Evolutionary conservation across 2,797 vertebrate genomes (phyloP), one percentile per base, ranked within the genome.

Genomic region (Alauda arvensis): DNA sequence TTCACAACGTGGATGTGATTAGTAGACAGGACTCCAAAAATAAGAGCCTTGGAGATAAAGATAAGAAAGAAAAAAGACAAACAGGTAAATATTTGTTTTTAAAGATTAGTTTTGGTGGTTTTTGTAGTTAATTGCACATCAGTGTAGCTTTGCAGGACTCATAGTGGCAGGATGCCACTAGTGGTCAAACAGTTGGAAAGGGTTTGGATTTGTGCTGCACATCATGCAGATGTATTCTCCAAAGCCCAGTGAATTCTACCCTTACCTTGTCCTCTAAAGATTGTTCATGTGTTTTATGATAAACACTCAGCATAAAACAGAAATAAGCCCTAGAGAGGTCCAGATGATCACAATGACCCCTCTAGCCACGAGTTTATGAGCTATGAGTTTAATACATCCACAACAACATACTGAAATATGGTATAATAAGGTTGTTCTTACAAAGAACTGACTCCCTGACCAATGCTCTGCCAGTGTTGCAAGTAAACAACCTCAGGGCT

Each of bases 101-200:
- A 45, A 45, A 72, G 3, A 48, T 7, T 34, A 7, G 0, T 2
- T 82, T 49, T 21, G 3, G 14, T 31, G 23, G 0, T 1, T n/a
- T 67, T 77, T 49, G 4, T n/a, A 65, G 25, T 60, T 70, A 33
- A 76, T 23, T 57, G 24, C 52, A 15, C 31, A 43, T 46, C 2
- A 1, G 31, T 26, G 29, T 10, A 56, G 37, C 16, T 84, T 74
- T 56, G 49, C 31, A 81, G 71, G 24, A 57, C 12, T 61, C 56
- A 31, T 2, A 29, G 10, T 39, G 6, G 20, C 28, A 56, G 42
- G 40, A 45, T 57, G 31, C n/a, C 10, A 37, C 37, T 37, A 37
- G 37, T 46, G 31, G 23, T 33, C 33, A 83, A 57, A 67, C 3
- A 67, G 14, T 14, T 42, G 57, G 23, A 51, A 69, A 60, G 31